Evolutionary conservation across 2,113 vertebrate species (phyloP).

Genomic region (Passer domesticus): DNA sequence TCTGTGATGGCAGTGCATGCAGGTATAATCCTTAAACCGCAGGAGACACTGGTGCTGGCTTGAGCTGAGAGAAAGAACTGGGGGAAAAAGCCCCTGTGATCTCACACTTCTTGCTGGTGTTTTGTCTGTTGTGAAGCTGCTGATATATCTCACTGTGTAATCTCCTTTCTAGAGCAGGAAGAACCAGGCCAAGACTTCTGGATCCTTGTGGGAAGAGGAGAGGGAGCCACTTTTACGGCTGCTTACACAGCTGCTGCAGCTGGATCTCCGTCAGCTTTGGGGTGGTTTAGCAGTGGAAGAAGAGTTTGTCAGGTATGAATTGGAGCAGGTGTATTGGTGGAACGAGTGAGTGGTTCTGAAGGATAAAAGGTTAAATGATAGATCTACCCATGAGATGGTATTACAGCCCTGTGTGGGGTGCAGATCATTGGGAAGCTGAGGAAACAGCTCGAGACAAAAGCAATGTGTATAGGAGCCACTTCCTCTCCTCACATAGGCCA

Average conservation of each 20-base stretch:
- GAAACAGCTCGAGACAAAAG: background rate
- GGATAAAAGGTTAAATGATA: background rate
- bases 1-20: background rate
- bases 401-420: background rate
- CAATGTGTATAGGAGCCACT: accelerated
- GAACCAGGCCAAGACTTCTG: constrained; percentile 66
- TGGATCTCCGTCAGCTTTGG: constrained; percentile 90
- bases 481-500: accelerated
- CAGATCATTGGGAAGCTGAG: background rate
- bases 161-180: constrained; percentile 83
- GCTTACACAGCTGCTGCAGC: constrained; percentile 86
- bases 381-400: background rate
- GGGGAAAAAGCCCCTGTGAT: background rate
- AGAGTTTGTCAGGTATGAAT: constrained; percentile 86
- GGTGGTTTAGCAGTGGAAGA: constrained; percentile 86
- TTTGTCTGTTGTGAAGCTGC: background rate
- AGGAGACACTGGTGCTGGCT: accelerated
- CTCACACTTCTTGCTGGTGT: background rate
- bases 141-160: background rate
- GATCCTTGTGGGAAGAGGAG: constrained; percentile 87
- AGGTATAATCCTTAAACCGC: background rate
- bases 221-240: constrained; percentile 80
- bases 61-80: background rate
- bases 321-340: background rate
- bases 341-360: background rate